phyloP scores from a whole-genome alignment of 2,113 vertebrate genomes.

The Tapirus terrestris region DNA sequence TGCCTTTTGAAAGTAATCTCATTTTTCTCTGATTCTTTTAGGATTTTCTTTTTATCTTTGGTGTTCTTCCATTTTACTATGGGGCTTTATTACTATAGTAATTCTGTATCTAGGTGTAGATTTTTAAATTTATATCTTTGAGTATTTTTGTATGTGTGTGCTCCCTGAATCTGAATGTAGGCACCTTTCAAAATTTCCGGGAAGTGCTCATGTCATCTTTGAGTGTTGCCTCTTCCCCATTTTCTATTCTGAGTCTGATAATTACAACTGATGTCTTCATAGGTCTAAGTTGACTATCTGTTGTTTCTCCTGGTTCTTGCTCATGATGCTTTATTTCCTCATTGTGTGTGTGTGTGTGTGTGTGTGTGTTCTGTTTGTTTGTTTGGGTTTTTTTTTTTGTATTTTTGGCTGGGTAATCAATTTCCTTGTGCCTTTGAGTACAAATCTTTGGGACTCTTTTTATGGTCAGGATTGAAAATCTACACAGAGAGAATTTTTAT shows the following conservation, averaged over 20 bases:
- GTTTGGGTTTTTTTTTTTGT: neutral
- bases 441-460: neutral
- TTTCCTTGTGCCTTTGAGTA: neutral
- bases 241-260: neutral
- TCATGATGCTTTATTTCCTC: neutral
- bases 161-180: neutral
- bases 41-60: neutral
- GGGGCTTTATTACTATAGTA: neutral
- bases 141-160: neutral
- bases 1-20: neutral
- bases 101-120: neutral
- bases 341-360: neutral
- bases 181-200: neutral
- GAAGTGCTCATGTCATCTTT: neutral
- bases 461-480: neutral
- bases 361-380: neutral
- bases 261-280: neutral
- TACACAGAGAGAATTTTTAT: neutral
- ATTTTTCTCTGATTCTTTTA: neutral
- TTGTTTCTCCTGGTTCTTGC: neutral
- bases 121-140: neutral
- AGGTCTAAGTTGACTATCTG: neutral
- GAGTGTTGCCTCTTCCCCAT: neutral
- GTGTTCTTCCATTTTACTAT: neutral
- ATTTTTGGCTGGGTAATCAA: neutral